Evolutionary conservation across 2,888 invertebrate species (phyloP).

Genomic region (Beris chalybata): DNA sequence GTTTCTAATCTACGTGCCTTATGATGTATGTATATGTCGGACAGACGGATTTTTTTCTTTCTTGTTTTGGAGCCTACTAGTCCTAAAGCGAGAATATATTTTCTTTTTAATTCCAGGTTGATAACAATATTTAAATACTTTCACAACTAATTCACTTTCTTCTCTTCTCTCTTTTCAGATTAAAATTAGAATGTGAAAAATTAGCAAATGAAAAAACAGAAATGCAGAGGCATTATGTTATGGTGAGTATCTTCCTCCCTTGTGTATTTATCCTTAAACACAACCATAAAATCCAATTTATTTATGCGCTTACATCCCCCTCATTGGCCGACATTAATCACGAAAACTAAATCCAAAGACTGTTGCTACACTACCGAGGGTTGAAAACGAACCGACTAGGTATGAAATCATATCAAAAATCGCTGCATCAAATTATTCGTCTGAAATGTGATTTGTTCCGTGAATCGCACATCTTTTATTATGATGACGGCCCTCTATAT

Average conservation of each 20-base stretch:
- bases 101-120: too few species aligned
- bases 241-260: slow-evolving; percentile 69
- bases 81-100: too few species aligned
- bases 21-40: too few species aligned
- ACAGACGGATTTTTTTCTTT: too few species aligned
- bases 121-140: too few species aligned
- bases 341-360: background rate
- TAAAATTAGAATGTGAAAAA: slow-evolving; percentile 98
- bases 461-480: background rate
- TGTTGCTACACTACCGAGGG: background rate
- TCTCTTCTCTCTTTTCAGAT: slow-evolving; percentile 64
- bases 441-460: slow-evolving; percentile 14
- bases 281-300: background rate
- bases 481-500: background rate
- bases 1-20: too few species aligned
- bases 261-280: slow-evolving; percentile 35
- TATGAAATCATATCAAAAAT: slow-evolving; percentile 23
- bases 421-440: slow-evolving; percentile 15
- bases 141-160: background rate
- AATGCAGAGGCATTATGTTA: slow-evolving; percentile 98
- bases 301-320: background rate
- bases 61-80: too few species aligned
- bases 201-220: slow-evolving; percentile 96
- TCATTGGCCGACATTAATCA: background rate
- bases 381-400: background rate